Percentiles rank a stretch among this genome's conserved stretches.
phyloP scores from a whole-genome alignment of 1,140 invertebrate genomes.

The Gryon sp. region DNA sequence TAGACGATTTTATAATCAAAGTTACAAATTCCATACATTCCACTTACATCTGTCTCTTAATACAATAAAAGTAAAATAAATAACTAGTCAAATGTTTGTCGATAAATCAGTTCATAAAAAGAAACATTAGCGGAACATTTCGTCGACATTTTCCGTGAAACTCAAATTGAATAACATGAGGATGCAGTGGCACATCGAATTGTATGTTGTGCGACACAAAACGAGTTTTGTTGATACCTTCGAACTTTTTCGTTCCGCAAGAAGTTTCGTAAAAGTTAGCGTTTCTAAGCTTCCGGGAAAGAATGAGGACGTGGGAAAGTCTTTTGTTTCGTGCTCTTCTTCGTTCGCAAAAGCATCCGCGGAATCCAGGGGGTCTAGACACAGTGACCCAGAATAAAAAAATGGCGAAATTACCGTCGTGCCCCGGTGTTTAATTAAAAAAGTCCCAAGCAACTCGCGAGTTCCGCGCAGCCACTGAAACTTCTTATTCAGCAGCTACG shows the following conservation, averaged over 20 bases:
- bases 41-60: no score
- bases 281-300: conserved; percentile 21
- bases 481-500: conserved; percentile 53
- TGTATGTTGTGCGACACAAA: conserved; percentile 20
- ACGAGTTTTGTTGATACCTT: conserved; percentile 23
- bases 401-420: conserved; percentile 40
- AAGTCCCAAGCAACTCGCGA: conserved; percentile 23
- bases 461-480: conserved; percentile 10
- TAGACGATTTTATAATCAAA: no score
- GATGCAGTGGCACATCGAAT: conserved; percentile 31
- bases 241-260: conserved; percentile 38
- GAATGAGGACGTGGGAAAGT: conserved; percentile 37
- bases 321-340: conserved; percentile 32
- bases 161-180: conserved; percentile 34
- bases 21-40: no score
- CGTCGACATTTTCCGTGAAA: conserved; percentile 8
- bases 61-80: no score
- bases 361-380: conserved; percentile 50
- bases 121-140: conserved; percentile 10
- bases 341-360: conserved; percentile 29
- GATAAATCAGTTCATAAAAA: not conserved
- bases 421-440: conserved; percentile 57
- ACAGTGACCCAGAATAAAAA: conserved; percentile 57
- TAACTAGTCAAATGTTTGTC: no score
- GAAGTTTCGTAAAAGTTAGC: conserved; percentile 33